These are phyloP conservation scores for Strongylocentrotus purpuratus DNA, from an alignment of 35 echinoderm and acorn worm genomes.

Conservation along the genomic window DNA sequence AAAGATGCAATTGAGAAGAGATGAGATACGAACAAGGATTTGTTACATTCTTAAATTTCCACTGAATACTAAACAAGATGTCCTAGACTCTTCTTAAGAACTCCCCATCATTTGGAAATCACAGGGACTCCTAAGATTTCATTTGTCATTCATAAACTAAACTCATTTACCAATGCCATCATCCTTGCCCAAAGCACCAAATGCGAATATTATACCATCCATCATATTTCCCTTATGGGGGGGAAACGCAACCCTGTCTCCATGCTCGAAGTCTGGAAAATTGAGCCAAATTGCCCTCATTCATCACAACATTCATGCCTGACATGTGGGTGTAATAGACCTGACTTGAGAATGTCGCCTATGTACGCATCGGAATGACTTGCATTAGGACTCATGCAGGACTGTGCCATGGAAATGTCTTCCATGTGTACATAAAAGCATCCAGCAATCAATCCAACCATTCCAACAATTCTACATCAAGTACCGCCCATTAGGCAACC, in stretches of 20 bases:
- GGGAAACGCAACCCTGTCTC: neutral
- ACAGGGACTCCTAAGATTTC: neutral
- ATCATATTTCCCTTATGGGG: neutral
- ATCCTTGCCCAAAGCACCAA: neutral
- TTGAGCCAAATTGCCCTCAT: neutral
- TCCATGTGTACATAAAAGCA: neutral
- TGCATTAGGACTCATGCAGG: neutral
- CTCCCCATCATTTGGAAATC: neutral
- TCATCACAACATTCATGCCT: conserved; percentile 10
- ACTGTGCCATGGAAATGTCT: neutral
- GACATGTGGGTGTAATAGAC: conserved; percentile 9
- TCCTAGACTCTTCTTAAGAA: neutral
- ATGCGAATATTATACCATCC: neutral
- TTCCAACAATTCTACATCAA: conserved; percentile 11
- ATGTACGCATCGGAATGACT: conserved; percentile 2
- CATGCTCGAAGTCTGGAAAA: neutral
- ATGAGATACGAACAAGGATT: neutral
- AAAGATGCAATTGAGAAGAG: neutral
- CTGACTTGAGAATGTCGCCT: neutral
- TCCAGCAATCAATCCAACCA: neutral
- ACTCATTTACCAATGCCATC: neutral
- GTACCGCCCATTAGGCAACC: neutral
- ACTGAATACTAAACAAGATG: neutral
- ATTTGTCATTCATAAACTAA: conserved; percentile 12
- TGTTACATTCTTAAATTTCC: neutral